Base-by-base conservation (phyloP, 2,888 invertebrate genomes). In the Nudaria mundana region DNA sequence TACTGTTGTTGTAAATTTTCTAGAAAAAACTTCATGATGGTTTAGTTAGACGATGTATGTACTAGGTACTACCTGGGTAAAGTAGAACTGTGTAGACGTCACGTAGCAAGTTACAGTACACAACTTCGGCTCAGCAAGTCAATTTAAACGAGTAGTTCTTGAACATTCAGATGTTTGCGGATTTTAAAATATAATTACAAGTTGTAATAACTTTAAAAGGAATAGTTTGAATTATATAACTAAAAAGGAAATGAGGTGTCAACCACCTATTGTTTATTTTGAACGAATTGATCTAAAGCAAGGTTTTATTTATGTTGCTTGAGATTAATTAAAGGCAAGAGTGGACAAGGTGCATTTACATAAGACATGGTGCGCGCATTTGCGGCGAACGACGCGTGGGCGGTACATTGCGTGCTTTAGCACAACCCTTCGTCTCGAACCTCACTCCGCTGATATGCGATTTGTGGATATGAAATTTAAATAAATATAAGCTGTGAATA, bases 291-390 rank as follows among this genome's bases (percentile, higher is more conserved):
- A 78, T 80, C 75, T 72, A 69, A 70, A 65, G 62, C 56, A 40
- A 63, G 56, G 71, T 67, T 83, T n/a, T 87, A 84, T 87, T 87
- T 86, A 86, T 85, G 79, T 77, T 73, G 60, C 76, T 76, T 79
- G 75, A 82, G 84, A 87, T 86, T 86, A 88, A 88, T 87, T 86
- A 86, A 85, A 78, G 70, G 68, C 68, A 69, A 53, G 76, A 76
- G 76, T 75, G 76, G 77, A 86, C 86, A 83, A 68, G 82, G 71
- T 68, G 70, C 77, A 89, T 89, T 89, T 81, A 83, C 89, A 89
- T 89, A 88, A 64, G 79, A 89, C 89, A 89, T 76, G 87, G 81
- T 66, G 82, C 70, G 77, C 81, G 88, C 89, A 88, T 88, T 89
- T 85, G 83, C 80, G 66, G 66, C 59, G 62, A 44, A 63, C 56